Conservation (phyloP, 2,113 vertebrate species). For the Myrmophylax atrothorax region DNA sequence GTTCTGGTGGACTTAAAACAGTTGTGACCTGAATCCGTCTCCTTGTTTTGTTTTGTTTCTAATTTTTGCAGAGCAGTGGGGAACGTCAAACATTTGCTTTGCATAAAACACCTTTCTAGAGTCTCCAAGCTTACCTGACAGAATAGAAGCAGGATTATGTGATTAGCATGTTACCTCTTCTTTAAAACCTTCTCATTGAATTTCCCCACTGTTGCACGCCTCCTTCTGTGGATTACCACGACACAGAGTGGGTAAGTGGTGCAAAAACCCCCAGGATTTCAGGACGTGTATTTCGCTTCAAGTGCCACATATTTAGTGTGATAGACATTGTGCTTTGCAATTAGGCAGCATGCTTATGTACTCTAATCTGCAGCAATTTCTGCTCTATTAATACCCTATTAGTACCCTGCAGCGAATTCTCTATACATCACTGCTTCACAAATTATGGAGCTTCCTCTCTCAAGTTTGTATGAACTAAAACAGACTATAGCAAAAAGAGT, state of each 20-base stretch:
- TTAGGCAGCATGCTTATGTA: not conserved
- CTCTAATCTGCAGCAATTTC: constrained; percentile 25
- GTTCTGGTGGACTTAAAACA: not conserved
- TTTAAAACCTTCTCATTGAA: not conserved
- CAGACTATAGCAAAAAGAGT: not conserved
- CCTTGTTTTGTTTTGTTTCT: not conserved
- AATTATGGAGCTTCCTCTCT: not conserved
- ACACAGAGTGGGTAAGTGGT: not conserved
- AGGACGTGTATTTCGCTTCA: not conserved
- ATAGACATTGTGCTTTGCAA: not conserved
- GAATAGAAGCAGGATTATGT: not conserved
- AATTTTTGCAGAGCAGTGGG: not conserved
- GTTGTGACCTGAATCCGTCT: not conserved
- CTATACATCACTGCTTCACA: not conserved
- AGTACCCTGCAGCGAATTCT: not conserved
- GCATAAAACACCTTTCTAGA: not conserved
- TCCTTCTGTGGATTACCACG: not conserved
- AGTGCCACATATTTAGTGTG: not conserved
- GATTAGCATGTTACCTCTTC: not conserved
- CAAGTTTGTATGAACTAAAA: not conserved
- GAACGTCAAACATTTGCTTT: not conserved
- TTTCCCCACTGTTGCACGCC: not conserved
- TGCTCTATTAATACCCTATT: constrained; percentile 26
- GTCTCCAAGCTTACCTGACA: not conserved
- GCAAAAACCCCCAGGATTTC: not conserved